Evolutionary conservation across 2,113 vertebrate species (phyloP), one percentile per base, ranked within the genome.

Genomic region (Ictalurus furcatus): DNA sequence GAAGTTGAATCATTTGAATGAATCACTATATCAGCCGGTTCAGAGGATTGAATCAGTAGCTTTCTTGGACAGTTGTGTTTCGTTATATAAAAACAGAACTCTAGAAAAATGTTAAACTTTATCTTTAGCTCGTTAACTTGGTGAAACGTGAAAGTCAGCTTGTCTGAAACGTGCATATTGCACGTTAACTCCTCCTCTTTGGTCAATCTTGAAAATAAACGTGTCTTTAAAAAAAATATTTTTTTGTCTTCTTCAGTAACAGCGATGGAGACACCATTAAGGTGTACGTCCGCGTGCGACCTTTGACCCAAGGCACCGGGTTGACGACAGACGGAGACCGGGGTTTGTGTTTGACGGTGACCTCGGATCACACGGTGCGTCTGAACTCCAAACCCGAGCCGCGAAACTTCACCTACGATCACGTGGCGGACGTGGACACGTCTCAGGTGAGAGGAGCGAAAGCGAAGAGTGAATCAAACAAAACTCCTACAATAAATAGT

Each of bases 351-450:
- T 94, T 99, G 25, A 96, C 96, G 0, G 97, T 97, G 87, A 96
- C 96, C 3, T 97, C 97, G 9, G 92, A 96, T 37, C 97, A 96
- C 0, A 97, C 96, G 74, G 95, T 99, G 81, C 97, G 96, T 54
- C 94, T 99, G 71, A 96, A 97, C 76, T 97, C 97, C 0, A 99
- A 98, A 91, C 98, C 98, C 13, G 98, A 99, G 87, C 97, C 98
- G 4, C 96, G 96, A 84, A 97, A 94, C 59, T 99, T 99, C 92
- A 97, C 96, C 0, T 99, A 98, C 65, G 98, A 99, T 92, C 96
- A 97, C 93, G 97, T 99, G 23, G 98, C 98, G 40, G 96, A 97
- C 91, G 96, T 96, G 95, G 95, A 97, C 85, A 96, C 96, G n/a
- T 96, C 97, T 73, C 98, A 99, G 97, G 98, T 99, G 37, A 81